Evolutionary conservation across 2,888 invertebrate species (phyloP), one percentile per base, ranked within the genome.

Genomic region (Scaptodrosophila latifasciaeformis): DNA sequence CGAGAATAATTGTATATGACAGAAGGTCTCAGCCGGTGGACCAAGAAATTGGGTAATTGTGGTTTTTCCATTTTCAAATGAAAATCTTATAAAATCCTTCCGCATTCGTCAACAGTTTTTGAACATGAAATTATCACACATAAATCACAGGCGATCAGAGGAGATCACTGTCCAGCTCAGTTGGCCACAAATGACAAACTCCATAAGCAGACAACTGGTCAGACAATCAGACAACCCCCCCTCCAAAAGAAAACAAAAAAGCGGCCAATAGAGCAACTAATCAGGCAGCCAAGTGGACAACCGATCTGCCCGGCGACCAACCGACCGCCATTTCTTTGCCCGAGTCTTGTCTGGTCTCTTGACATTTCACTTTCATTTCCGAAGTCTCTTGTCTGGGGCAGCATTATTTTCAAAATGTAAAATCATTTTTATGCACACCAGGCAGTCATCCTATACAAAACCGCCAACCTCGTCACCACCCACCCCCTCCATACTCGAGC

Each of bases 321-420:
- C 37, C 7, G 37, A 24, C 42, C 2, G 13, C 48, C 54, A 53
- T 64, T 59, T 58, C 56, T 53, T 56, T 58, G 65, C 35, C 52
- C 21, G 29, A 31, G n/a, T 27, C 57, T 49, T 49, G 67, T 65
- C 68, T 51, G 49, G 48, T 57, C 65, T 62, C 75, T 68, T 77
- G 80, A 75, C 81, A 77, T 75, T 77, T 77, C 77, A 77, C 77
- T 77, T 77, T 77, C 81, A 77, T 81, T 77, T 77, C 70, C 74
- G 80, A 79, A 79, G 74, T 79, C 51, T 71, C 60, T 67, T 30
- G 74, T 59, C 67, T 67, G 62, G 77, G n/a, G n/a, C n/a, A n/a
- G n/a, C 77, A 78, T 71, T n/a, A n/a, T n/a, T n/a, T n/a, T n/a
- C n/a, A n/a, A n/a, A n/a, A n/a, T n/a, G n/a, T 75, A 49, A 78